Percentiles rank a stretch among this genome's conserved stretches.
phyloP scores from a whole-genome alignment of 1,140 invertebrate genomes.

The Bombus difficillimus region DNA sequence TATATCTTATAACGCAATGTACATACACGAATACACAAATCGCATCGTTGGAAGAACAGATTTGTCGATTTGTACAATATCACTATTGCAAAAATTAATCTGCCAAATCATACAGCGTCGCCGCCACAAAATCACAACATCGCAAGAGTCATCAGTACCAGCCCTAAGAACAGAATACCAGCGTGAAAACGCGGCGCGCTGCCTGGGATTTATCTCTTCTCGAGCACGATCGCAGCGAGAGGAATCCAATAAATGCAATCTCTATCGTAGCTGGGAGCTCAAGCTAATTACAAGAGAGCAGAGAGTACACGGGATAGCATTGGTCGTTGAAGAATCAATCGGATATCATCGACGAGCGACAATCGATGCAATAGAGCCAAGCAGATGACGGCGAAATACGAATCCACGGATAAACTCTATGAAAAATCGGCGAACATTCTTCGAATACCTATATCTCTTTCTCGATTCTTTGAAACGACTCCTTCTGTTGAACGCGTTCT shows the following conservation, averaged over 20 bases:
- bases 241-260: conserved; percentile 48
- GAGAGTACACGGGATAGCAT: background rate
- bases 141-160: background rate
- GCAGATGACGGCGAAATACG: background rate
- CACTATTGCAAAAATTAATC: too few relatives aligned
- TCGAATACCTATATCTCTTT: too few relatives aligned
- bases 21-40: background rate
- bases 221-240: background rate
- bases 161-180: background rate
- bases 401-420: background rate
- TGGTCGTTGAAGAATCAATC: background rate
- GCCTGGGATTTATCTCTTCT: background rate
- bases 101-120: too few relatives aligned
- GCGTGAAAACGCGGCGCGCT: background rate
- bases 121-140: background rate
- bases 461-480: background rate
- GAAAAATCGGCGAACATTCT: background rate
- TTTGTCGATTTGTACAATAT: too few relatives aligned
- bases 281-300: conserved; percentile 37
- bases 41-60: too few relatives aligned
- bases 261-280: background rate
- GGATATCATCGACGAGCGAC: background rate
- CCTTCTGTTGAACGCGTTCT: background rate
- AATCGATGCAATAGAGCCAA: background rate
- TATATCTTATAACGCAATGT: background rate